phyloP scores from a whole-genome alignment of 2,797 vertebrate species.

The Cyclura pinguis region DNA sequence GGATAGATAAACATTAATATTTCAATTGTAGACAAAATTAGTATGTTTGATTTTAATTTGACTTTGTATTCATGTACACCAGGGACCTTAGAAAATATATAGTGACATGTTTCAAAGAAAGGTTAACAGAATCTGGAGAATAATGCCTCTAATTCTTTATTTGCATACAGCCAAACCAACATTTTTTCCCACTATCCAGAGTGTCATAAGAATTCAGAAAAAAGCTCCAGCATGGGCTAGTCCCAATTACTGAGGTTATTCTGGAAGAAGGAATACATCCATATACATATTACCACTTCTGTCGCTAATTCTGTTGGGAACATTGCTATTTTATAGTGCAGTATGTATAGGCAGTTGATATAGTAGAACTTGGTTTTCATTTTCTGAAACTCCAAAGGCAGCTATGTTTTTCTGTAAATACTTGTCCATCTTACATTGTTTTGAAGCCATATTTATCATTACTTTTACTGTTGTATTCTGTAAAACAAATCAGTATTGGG shows the following conservation, averaged over 20 bases:
- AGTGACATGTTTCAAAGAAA: neutral
- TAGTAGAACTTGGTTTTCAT: conserved; percentile 17
- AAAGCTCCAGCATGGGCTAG: neutral
- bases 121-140: neutral
- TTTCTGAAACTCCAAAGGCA: conserved; percentile 10
- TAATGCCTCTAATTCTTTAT: neutral
- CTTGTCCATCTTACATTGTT: conserved; percentile 23
- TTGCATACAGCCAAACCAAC: neutral
- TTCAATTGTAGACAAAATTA: neutral
- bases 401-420: conserved; percentile 13
- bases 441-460: conserved; percentile 11
- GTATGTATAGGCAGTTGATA: neutral
- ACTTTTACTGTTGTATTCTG: conserved; percentile 8
- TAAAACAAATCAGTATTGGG: conserved; percentile 48
- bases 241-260: neutral
- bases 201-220: conserved; percentile 12
- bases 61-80: neutral
- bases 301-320: neutral
- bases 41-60: neutral
- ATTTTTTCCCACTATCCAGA: neutral
- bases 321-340: neutral
- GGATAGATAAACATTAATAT: neutral
- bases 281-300: neutral
- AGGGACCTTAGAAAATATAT: neutral
- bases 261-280: neutral